These are phyloP conservation scores for Druon quercuslanigerum DNA, from an alignment of 1,140 invertebrate genomes.

Conservation along the genomic window DNA sequence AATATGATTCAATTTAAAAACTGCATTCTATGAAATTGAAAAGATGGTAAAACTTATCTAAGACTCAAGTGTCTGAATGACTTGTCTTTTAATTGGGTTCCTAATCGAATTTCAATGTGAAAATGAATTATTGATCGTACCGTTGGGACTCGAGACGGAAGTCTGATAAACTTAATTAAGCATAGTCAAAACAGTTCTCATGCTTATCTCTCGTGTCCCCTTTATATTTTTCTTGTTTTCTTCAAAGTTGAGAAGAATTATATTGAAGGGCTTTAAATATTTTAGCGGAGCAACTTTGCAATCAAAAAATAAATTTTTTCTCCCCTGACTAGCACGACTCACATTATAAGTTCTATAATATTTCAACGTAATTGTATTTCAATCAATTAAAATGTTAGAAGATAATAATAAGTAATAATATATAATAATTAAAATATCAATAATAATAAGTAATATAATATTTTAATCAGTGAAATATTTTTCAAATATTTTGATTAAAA, in stretches of 20 bases:
- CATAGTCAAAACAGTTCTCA: constrained; percentile 2
- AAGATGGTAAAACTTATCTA: too few species aligned
- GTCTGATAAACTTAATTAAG: constrained; percentile 21
- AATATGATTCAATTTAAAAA: too few species aligned
- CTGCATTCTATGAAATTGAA: too few species aligned
- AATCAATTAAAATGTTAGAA: too few species aligned
- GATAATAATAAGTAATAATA: too few species aligned
- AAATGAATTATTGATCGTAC: constrained; percentile 21
- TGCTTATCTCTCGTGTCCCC: background rate
- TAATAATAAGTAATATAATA: too few species aligned
- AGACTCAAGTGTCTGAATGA: background rate
- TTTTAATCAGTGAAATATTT: background rate
- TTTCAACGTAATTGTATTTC: background rate
- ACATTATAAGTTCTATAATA: background rate
- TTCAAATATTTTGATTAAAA: background rate
- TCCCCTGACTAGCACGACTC: too few species aligned
- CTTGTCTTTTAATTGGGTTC: constrained; percentile 4
- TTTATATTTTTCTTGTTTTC: background rate
- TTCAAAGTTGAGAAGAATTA: background rate
- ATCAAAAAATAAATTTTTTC: background rate
- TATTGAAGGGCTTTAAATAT: background rate
- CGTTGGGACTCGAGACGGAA: background rate
- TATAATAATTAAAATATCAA: too few species aligned
- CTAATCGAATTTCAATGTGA: constrained; percentile 5
- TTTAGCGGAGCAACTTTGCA: background rate